Base-by-base conservation (phyloP, 1,140 invertebrate species). In the Heterodera schachtii region DNA sequence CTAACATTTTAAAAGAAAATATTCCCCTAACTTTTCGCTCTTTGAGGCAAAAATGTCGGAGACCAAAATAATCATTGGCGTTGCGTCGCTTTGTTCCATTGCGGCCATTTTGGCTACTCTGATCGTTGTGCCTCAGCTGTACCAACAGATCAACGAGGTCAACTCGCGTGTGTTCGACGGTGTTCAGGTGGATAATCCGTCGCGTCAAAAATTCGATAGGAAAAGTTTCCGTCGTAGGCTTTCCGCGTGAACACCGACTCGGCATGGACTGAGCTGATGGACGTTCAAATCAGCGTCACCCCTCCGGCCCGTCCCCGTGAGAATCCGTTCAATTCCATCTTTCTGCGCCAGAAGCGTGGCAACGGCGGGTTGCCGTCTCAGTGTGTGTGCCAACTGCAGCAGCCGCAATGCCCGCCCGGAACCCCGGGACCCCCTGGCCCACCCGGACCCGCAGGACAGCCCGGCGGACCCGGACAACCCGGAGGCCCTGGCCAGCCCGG, bases 241-340 rank as follows among this genome's bases (percentile, higher is more conserved):
- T 84, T 84, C 70, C 82, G 84, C 4, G 84, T 79, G 16, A 60
- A 86, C 46, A 86, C 85, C 16, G 85, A 86, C 64, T 69, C 75
- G 60, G 85, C 85, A 16, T 86, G 85, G 85, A 85, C 85, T 21
- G 81, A 88, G 43, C 71, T 86, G 44, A 86, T 86, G 85, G 86
- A 86, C 19, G 75, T 86, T 11, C 85, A 86, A 67, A 46, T 86
- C 41, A 75, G 76, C 31, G 86, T 84, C 31, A 86, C 86, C 70
- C 85, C 80, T 47, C 85, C 79, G 60, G 70, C 60, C 60, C 79
- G 80, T 49, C 85, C 75, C 19, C 73, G 82, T 8, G 84, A 86
- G 52, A 83, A 85, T 49, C 86, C 86, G 11, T 83, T 86, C 83
- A 80, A 85, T 84, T 78, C 69, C 47, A 85, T 85, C 76, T 87